These are phyloP conservation scores for Macrochelys suwanniensis DNA, from an alignment of 2,797 vertebrate genomes.

Conservation along the genomic window DNA sequence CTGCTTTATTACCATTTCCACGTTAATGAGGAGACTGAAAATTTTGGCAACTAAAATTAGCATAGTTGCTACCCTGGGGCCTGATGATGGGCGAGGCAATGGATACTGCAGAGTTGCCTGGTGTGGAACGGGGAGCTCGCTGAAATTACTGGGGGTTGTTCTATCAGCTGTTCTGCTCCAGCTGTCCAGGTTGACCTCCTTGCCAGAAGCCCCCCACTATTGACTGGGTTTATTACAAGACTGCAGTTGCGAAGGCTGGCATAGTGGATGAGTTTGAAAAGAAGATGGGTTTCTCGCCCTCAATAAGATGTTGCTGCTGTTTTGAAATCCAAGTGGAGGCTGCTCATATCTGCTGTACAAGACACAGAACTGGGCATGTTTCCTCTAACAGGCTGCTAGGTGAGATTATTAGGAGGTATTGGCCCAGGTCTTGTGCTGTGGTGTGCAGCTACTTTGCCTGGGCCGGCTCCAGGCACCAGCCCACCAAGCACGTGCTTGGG, in stretches of 20 bases:
- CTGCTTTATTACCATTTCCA: neutral
- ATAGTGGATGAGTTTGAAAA: constrained; percentile 97
- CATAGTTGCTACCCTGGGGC: rapidly evolving
- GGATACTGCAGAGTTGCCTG: rapidly evolving
- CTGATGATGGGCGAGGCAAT: neutral
- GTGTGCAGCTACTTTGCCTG: neutral
- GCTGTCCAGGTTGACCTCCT: constrained; percentile 83
- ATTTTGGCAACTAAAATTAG: rapidly evolving
- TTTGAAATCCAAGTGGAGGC: neutral
- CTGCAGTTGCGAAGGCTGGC: constrained; percentile 84
- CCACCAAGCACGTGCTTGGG: too few species aligned
- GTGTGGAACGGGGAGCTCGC: neutral
- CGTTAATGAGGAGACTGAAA: rapidly evolving
- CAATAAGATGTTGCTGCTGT: rapidly evolving
- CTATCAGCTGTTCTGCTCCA: neutral
- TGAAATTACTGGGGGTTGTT: neutral
- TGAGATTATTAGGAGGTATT: neutral
- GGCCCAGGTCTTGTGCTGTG: neutral
- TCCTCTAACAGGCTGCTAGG: neutral
- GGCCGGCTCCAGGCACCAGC: too few species aligned
- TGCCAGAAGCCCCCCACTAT: constrained; percentile 89
- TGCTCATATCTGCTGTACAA: neutral
- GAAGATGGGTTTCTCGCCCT: constrained; percentile 84
- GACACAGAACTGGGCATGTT: neutral
- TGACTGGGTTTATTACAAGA: constrained; percentile 92